A percentile compares a stretch with the other conserved stretches of the same genome.
Evolutionary conservation across 1,140 invertebrate species (phyloP).

Genomic region (Eueides isabella): DNA sequence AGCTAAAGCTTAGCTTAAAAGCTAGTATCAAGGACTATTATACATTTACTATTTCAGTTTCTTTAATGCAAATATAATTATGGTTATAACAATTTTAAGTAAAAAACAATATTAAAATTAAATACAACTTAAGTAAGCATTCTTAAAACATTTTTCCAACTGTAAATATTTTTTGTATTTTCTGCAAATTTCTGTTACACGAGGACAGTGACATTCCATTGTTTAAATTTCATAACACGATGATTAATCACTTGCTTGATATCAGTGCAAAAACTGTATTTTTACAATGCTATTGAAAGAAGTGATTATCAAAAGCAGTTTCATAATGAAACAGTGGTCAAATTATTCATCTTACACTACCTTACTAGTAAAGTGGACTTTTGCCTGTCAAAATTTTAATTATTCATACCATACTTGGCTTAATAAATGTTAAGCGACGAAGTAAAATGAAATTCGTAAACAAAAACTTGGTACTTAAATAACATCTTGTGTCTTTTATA

Average conservation of each 20-base stretch:
- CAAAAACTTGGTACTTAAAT: conserved; percentile 51
- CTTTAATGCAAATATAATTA: no score
- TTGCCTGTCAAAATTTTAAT: conserved; percentile 46
- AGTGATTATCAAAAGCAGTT: not conserved
- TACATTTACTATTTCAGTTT: no score
- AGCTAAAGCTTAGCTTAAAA: no score
- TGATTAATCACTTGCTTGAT: not conserved
- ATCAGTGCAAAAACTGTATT: conserved; percentile 1
- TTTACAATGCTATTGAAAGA: not conserved
- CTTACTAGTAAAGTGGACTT: conserved; percentile 24
- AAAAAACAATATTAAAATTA: not conserved
- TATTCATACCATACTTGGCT: conserved; percentile 43
- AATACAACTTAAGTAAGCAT: not conserved
- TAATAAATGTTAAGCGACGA: conserved; percentile 52
- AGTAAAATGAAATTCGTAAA: conserved; percentile 48
- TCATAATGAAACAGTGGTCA: conserved; percentile 22
- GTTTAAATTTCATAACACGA: not conserved
- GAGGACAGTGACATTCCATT: not conserved
- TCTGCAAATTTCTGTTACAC: not conserved
- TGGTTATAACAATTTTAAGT: not conserved
- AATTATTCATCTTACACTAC: conserved; percentile 34
- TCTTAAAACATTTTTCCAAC: no score
- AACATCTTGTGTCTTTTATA: conserved; percentile 45
- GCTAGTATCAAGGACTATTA: no score
- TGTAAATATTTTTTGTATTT: not conserved